These are phyloP conservation scores for Linnaemya tessellans DNA, from an alignment of 2,888 invertebrate genomes.

Conservation along the genomic window DNA sequence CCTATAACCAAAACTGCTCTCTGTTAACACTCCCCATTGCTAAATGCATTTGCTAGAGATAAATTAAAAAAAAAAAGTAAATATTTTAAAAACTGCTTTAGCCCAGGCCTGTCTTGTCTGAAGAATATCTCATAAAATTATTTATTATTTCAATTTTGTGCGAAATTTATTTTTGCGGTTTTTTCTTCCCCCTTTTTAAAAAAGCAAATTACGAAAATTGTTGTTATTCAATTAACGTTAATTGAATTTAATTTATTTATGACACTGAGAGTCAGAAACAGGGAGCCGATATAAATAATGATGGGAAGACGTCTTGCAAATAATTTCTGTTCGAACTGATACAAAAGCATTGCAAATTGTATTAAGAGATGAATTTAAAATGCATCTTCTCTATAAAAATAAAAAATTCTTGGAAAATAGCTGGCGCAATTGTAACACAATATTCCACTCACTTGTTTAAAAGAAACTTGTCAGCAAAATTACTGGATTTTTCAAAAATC, in stretches of 20 bases:
- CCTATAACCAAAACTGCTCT: no score
- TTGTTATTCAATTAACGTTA: conserved; percentile 63
- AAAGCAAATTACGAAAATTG: conserved; percentile 44
- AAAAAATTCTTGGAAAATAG: background rate
- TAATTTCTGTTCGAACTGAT: conserved; percentile 9
- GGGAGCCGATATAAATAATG: conserved; percentile 12
- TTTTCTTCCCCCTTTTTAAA: background rate
- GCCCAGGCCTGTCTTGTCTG: no score
- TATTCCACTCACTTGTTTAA: conserved; percentile 25
- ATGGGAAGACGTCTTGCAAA: conserved; percentile 14
- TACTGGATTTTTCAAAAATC: conserved; percentile 39
- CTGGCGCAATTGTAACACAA: background rate
- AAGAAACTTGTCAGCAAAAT: background rate
- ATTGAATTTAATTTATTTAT: conserved; percentile 64
- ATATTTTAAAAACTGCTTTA: no score
- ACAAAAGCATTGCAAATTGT: background rate
- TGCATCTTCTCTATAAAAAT: background rate
- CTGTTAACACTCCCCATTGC: no score
- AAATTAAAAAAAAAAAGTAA: no score
- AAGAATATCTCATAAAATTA: no score
- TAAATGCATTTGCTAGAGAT: no score
- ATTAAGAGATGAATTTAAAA: background rate
- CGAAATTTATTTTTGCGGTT: conserved; percentile 48
- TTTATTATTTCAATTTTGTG: conserved; percentile 13
- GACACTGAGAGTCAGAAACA: conserved; percentile 4